Base-by-base conservation (phyloP, 1,140 invertebrate species). In the Anthonomus grandis region DNA sequence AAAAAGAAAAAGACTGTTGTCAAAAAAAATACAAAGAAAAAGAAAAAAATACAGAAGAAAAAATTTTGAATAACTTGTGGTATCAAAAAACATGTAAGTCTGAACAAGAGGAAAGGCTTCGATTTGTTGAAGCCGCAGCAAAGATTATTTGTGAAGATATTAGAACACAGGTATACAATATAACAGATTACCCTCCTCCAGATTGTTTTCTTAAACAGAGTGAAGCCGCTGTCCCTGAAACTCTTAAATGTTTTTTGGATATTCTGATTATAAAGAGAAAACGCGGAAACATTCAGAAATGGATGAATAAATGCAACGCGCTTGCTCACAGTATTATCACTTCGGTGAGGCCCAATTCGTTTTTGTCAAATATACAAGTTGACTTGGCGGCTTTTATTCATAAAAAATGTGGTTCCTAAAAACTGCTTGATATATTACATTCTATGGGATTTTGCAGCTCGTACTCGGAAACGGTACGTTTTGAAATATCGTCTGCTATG, bases 401-500 rank as follows among this genome's bases (percentile, higher is more conserved):
- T 37, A 25, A 51, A 46, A 62, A 52, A 17, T 46, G 27, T 38
- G 55, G 39, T 38, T 58, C 48, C 19, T 22, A 34, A 34, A 6
- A 18, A 13, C 34, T 52, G 37, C 6, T 31, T n/a, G 27, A 31
- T 31, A 31, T 38, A 18, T 21, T 54, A 45, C 57, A 59, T 49
- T 45, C 49, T 27, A 37, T 70, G 9, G 68, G 63, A 36, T 64
- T 63, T 59, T 59, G 58, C 39, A 44, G 57, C 24, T 57, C 48
- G 5, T 67, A 68, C 42, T 47, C 17, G 18, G 59, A 64, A 49
- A 34, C 52, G 25, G 36, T 19, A 23, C 39, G 57, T 15, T 59
- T 65, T 21, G 52, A 68, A 65, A 39, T 38, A 51, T 64, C 63
- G 23, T 36, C 47, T 42, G 37, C 60, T 13, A 39, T 55, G 54